A percentile compares a stretch with the other conserved stretches of the same genome.
These are phyloP conservation scores for Zootermopsis nevadensis DNA, from an alignment of 2,888 invertebrate genomes.

Conservation along the genomic window DNA sequence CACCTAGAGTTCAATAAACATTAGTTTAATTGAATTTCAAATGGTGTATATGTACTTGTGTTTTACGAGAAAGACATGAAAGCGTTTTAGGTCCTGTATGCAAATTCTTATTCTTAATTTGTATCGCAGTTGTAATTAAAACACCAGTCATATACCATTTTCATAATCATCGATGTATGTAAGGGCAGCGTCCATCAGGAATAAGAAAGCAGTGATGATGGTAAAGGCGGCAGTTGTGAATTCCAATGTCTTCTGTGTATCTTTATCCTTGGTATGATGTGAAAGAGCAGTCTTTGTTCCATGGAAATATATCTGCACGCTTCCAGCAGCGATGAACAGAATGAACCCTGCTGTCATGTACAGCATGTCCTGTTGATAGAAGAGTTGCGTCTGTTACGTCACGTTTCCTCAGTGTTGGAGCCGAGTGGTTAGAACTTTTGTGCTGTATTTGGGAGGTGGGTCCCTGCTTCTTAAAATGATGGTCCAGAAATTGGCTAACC, in stretches of 20 bases:
- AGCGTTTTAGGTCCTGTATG: too few relatives aligned
- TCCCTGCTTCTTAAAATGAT: too few relatives aligned
- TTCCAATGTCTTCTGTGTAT: constrained; percentile 71
- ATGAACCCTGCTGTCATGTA: constrained; percentile 49
- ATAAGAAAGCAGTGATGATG: constrained; percentile 70
- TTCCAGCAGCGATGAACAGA: constrained; percentile 51
- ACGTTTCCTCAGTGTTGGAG: neutral
- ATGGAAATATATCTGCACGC: constrained; percentile 52
- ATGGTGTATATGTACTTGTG: too few relatives aligned
- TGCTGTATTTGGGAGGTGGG: too few relatives aligned
- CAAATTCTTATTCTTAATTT: neutral
- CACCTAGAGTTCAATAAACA: too few relatives aligned
- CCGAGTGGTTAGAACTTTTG: too few relatives aligned
- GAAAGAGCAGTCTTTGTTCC: constrained; percentile 47
- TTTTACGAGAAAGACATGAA: too few relatives aligned
- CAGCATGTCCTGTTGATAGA: constrained; percentile 49
- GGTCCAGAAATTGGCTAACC: too few relatives aligned
- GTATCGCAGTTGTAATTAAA: neutral
- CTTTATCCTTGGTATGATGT: constrained; percentile 68
- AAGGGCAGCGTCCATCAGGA: constrained; percentile 71
- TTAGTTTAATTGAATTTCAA: too few relatives aligned
- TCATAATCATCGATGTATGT: constrained; percentile 63
- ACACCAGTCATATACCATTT: neutral
- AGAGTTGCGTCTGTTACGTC: neutral
- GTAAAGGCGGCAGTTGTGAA: constrained; percentile 74